These are phyloP conservation scores for Aphodius sticticus DNA, from an alignment of 2,888 invertebrate genomes.

Conservation along the genomic window DNA sequence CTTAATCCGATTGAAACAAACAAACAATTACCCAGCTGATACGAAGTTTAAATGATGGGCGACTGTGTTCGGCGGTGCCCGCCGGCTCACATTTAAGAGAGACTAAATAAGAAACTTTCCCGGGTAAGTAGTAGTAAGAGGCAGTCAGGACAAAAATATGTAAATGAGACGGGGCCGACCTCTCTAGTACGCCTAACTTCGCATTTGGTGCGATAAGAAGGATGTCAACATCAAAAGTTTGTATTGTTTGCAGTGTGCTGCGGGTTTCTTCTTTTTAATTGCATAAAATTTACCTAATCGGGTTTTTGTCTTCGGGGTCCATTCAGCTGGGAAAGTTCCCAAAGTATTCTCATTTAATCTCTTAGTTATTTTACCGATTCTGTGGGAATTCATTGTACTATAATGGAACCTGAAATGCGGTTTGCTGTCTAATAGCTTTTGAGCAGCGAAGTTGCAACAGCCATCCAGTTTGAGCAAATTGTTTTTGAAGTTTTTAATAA, in stretches of 20 bases:
- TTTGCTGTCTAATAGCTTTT: background rate
- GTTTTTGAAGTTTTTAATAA: no score
- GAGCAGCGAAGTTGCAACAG: no score
- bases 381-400: background rate
- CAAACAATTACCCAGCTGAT: background rate
- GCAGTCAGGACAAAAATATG: slow-evolving; percentile 29
- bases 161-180: slow-evolving; percentile 29
- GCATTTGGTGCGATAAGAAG: slow-evolving; percentile 36
- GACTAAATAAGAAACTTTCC: slow-evolving; percentile 4
- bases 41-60: background rate
- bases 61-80: background rate
- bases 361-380: slow-evolving; percentile 22
- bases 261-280: slow-evolving; percentile 35
- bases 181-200: slow-evolving; percentile 28
- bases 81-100: background rate
- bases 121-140: background rate
- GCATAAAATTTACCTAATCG: slow-evolving; percentile 36
- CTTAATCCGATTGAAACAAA: background rate
- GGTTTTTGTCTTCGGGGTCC: slow-evolving; percentile 31
- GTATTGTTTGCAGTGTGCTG: slow-evolving; percentile 33
- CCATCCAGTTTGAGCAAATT: no score
- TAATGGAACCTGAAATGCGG: background rate
- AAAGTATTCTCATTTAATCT: slow-evolving; percentile 27
- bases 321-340: slow-evolving; percentile 28
- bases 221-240: slow-evolving; percentile 39